Conservation (phyloP, 1,140 invertebrate genomes). For the Drosophila rufa region DNA sequence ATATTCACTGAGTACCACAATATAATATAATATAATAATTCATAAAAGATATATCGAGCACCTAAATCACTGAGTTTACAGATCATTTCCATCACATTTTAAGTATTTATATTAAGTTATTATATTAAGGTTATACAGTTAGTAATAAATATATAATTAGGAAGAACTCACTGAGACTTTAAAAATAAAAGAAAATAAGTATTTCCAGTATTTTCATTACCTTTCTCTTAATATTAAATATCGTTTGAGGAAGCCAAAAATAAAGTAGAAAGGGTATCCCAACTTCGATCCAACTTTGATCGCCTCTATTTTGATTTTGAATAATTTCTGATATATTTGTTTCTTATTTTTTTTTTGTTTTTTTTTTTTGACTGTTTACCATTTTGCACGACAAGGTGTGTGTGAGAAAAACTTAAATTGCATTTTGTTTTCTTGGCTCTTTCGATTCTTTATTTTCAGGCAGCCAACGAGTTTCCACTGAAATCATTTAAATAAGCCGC, state of each 20-base stretch:
- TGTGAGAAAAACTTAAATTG: constrained; percentile 57
- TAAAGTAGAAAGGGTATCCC: constrained; percentile 7
- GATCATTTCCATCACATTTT: no score
- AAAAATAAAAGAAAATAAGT: no score
- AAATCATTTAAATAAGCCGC: constrained; percentile 43
- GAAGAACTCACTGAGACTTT: no score
- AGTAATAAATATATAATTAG: no score
- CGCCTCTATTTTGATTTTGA: constrained; percentile 28
- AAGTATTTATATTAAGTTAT: no score
- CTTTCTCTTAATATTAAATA: background rate
- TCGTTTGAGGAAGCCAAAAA: background rate
- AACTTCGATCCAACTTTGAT: background rate
- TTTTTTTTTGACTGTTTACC: constrained; percentile 33
- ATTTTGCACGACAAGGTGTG: constrained; percentile 37
- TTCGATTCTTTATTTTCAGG: constrained; percentile 35
- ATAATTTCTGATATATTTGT: constrained; percentile 49
- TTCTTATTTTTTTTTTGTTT: constrained; percentile 8
- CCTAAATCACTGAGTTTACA: no score
- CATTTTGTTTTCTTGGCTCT: constrained; percentile 38
- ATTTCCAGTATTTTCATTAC: background rate
- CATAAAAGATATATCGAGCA: no score
- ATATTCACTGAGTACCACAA: no score
- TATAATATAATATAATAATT: no score
- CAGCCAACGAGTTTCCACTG: constrained; percentile 36
- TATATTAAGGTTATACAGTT: no score